Evolutionary conservation across 2,113 vertebrate genomes (phyloP).

Genomic region (Phoenicopterus ruber): DNA sequence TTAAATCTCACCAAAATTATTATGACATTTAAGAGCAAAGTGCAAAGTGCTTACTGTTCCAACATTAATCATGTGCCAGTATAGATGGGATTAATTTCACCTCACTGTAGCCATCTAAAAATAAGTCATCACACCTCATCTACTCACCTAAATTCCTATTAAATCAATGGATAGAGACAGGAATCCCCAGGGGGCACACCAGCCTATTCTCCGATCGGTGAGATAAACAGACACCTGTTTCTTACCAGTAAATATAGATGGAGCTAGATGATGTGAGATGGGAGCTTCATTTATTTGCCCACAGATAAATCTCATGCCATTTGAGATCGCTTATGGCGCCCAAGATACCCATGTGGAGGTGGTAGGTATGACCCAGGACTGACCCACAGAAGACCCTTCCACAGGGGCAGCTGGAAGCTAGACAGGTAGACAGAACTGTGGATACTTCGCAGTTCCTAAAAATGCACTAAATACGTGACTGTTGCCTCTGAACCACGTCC

Average conservation of each 20-base stretch:
- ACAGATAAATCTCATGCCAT: background rate
- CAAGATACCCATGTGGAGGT: background rate
- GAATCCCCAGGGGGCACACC: background rate
- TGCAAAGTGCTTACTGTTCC: slow-evolving; percentile 33
- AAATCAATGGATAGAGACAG: background rate
- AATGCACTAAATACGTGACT: background rate
- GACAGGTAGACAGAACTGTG: background rate
- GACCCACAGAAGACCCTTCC: background rate
- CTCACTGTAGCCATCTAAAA: background rate
- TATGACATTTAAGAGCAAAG: slow-evolving; percentile 26
- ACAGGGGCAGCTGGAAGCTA: background rate
- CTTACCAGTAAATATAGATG: background rate
- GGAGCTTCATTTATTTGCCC: background rate
- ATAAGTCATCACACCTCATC: background rate
- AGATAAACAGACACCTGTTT: background rate
- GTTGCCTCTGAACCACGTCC: background rate
- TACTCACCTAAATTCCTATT: background rate
- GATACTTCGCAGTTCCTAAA: background rate
- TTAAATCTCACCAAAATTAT: slow-evolving; percentile 35
- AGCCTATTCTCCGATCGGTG: background rate
- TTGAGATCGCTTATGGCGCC: background rate
- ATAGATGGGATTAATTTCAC: background rate
- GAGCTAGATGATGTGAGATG: background rate
- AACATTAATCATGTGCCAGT: slow-evolving; percentile 12
- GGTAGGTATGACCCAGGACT: background rate